Percentiles rank a stretch among this genome's conserved stretches.
Evolutionary conservation across 2,888 invertebrate species (phyloP).

Genomic region (Coelinius sp.): DNA sequence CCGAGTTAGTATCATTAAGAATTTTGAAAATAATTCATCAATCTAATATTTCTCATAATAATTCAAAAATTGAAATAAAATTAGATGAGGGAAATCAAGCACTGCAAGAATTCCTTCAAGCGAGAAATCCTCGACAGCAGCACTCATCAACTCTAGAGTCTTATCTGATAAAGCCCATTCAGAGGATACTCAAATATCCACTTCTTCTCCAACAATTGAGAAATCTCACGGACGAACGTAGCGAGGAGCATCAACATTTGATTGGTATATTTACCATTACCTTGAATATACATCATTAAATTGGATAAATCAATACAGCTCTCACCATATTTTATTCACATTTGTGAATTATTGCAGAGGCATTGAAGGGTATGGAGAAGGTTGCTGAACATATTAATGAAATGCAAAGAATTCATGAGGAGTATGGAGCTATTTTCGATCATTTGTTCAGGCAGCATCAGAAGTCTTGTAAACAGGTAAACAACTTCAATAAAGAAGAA

Average conservation of each 20-base stretch:
- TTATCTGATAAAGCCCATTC: conserved; percentile 98
- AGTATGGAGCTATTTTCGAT: conserved; percentile 98
- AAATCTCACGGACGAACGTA: conserved; percentile 91
- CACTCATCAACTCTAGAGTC: conserved; percentile 97
- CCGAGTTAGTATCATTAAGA: conserved; percentile 81
- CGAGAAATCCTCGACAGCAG: conserved; percentile 96
- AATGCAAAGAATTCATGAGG: conserved; percentile 99
- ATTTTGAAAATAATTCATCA: neutral
- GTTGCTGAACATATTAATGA: conserved; percentile 99
- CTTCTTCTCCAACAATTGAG: conserved; percentile 93
- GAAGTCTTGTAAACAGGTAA: conserved; percentile 90
- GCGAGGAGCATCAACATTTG: conserved; percentile 95
- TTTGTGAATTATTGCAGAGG: conserved; percentile 78
- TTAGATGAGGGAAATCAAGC: conserved; percentile 96
- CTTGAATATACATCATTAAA: conserved; percentile 16
- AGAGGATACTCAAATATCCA: conserved; percentile 97
- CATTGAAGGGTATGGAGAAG: conserved; percentile 97
- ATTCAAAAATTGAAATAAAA: conserved; percentile 3
- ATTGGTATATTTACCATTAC: conserved; percentile 76
- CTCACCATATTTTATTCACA: conserved; percentile 19
- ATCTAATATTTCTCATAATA: neutral
- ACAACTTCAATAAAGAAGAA: neutral
- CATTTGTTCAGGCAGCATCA: conserved; percentile 96
- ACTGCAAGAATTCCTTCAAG: conserved; percentile 93
- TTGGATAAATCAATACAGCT: conserved; percentile 9